These are phyloP conservation scores for Crambe crambe DNA, from an alignment of 37 sponge, comb jelly and placozoan genomes.

Conservation along the genomic window DNA sequence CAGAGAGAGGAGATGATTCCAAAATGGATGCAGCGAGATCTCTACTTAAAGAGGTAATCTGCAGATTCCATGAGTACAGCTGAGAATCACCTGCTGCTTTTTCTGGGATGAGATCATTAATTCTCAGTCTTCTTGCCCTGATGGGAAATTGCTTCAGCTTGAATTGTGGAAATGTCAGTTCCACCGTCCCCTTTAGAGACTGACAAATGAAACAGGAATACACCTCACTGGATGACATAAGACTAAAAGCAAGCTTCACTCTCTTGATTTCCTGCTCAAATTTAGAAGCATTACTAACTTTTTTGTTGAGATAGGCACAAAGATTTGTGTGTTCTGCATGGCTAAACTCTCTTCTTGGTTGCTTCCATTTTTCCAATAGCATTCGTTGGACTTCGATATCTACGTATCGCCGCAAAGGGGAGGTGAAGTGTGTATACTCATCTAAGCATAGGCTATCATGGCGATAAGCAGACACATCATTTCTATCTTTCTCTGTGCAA, in stretches of 20 bases:
- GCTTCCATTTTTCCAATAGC: background rate
- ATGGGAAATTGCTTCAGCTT: background rate
- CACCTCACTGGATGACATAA: slow-evolving; percentile 12
- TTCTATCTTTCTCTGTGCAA: slow-evolving; percentile 14
- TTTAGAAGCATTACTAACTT: slow-evolving; percentile 8
- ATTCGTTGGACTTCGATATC: slow-evolving; percentile 63
- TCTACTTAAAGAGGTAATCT: slow-evolving; percentile 1
- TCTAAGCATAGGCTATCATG: slow-evolving; percentile 43
- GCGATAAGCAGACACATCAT: background rate
- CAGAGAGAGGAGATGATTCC: background rate
- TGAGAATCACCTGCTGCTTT: background rate
- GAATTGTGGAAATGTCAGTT: slow-evolving; percentile 15
- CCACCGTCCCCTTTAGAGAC: background rate
- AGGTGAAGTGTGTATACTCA: slow-evolving; percentile 70
- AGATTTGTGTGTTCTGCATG: slow-evolving; percentile 1
- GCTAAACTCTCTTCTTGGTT: background rate
- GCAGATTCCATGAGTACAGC: background rate
- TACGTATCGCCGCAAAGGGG: slow-evolving; percentile 68
- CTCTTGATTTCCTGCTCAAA: slow-evolving; percentile 42
- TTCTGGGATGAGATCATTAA: background rate
- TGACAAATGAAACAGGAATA: slow-evolving; percentile 12
- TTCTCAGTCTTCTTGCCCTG: slow-evolving; percentile 6
- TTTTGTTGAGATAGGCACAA: slow-evolving; percentile 26
- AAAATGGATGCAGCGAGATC: background rate
- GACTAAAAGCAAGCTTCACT: slow-evolving; percentile 14